Base-by-base conservation (phyloP, 1,140 invertebrate species). In the Drosophila subobscura region DNA sequence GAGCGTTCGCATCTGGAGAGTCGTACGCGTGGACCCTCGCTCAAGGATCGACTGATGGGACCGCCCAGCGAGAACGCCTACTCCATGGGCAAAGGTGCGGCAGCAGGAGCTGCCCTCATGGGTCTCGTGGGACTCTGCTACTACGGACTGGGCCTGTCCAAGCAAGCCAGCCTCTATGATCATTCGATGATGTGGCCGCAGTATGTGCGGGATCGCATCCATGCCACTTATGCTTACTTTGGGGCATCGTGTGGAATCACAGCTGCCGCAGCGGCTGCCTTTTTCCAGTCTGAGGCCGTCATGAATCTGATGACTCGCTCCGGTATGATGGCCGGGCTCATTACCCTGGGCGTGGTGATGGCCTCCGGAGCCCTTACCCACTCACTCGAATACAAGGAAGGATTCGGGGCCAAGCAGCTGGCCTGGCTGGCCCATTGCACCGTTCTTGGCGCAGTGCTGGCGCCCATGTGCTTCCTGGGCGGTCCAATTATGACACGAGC, bases 181-280 rank as follows among this genome's bases (percentile, higher is more conserved):
- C 94, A 96, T 81, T 94, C 96, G 58, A 93, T 95, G 96, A 88
- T 98, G 53, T 99, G 99, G 99, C 97, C 98, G 5, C 92, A 98
- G 78, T 97, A 97, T 93, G 98, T 99, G 0, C 95, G 95, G 86
- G 95, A 98, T 42, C 93, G 99, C 67, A 96, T 99, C 57, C 95
- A 94, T 63, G 91, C 94, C n/a, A 99, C 98, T 0, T 99, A 99
- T 92, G 92, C 95, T 66, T 99, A 99, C 92, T 98, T 99, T 92
- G 98, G 97, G 67, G 96, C 95, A 4, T 97, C 97, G 46, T 92
- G 99, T 27, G 93, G 93, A 1, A 61, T 98, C 1, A 98, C 97
- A 16, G 98, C 97, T 27, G 94, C 94, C 5, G 94, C 96, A 70
- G 98, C 98, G 22, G 92, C 95, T 8, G 94, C 95, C 54, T 95